Percentiles rank a stretch among this genome's conserved stretches.
These are phyloP conservation scores for Gobio occitaniae DNA, from an alignment of 2,797 vertebrate species.

Conservation along the genomic window DNA sequence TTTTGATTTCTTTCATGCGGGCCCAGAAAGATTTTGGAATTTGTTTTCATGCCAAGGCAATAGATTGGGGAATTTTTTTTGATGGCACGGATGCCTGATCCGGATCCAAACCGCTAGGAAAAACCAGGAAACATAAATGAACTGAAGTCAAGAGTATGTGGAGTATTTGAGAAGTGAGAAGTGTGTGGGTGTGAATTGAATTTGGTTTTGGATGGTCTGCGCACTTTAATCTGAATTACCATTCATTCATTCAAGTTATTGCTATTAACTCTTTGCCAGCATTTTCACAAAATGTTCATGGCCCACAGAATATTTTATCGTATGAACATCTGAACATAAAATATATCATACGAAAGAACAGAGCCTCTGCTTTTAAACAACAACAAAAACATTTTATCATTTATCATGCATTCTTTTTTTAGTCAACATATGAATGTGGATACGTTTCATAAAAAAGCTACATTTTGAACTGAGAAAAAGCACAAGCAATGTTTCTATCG, in stretches of 20 bases:
- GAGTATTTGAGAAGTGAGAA: neutral
- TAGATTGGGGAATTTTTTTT: constrained; percentile 48
- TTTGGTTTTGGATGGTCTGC: neutral
- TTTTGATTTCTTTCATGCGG: constrained; percentile 75
- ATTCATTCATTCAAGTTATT: neutral
- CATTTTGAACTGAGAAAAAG: neutral
- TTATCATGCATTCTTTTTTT: neutral
- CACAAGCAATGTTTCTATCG: neutral
- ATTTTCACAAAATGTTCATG: too few species aligned
- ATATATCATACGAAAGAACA: too few species aligned
- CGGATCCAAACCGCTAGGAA: constrained; percentile 1
- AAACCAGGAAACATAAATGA: constrained; percentile 9
- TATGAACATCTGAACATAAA: too few species aligned
- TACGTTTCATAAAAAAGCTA: neutral
- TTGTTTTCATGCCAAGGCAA: constrained; percentile 50
- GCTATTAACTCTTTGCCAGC: neutral
- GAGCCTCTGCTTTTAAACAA: neutral
- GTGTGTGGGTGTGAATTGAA: neutral
- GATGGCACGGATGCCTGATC: constrained; percentile 19
- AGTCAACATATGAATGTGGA: neutral
- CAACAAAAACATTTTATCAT: neutral
- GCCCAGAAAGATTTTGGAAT: constrained; percentile 47
- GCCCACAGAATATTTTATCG: too few species aligned
- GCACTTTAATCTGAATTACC: neutral
- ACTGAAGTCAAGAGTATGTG: constrained; percentile 16